A percentile compares a stretch with the other conserved stretches of the same genome.
Conservation (phyloP, 2,888 invertebrate species). For the Aquatica leii region DNA sequence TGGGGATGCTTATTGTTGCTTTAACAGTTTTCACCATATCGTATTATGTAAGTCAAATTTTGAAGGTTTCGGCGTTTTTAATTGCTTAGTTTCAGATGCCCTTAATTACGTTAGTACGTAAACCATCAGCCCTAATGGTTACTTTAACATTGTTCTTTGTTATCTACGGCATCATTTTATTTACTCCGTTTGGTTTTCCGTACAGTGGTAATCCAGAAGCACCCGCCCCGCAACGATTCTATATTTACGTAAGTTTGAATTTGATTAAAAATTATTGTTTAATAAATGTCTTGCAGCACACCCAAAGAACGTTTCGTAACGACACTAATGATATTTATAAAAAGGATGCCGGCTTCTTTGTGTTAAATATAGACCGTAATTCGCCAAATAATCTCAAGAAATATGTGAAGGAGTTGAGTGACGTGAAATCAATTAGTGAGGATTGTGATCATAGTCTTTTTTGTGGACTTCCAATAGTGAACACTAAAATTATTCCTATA, state of each 20-base stretch:
- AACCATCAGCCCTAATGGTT: constrained; percentile 46
- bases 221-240: constrained; percentile 74
- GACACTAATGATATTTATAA: constrained; percentile 46
- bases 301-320: constrained; percentile 49
- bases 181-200: constrained; percentile 74
- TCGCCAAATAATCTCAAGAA: constrained; percentile 50
- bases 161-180: constrained; percentile 60
- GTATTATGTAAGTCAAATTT: constrained; percentile 53
- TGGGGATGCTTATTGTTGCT: constrained; percentile 57
- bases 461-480: constrained; percentile 52
- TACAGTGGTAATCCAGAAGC: constrained; percentile 68
- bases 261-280: too few species aligned
- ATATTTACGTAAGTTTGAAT: constrained; percentile 52
- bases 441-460: constrained; percentile 51
- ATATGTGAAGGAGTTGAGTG: constrained; percentile 47
- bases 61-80: background rate
- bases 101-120: constrained; percentile 47
- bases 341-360: constrained; percentile 53
- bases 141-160: constrained; percentile 47
- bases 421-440: constrained; percentile 44
- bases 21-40: constrained; percentile 58
- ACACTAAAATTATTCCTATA: constrained; percentile 17
- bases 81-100: constrained; percentile 42
- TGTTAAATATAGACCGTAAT: constrained; percentile 56
- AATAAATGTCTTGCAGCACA: constrained; percentile 47